Conservation (phyloP, 2,888 invertebrate genomes). For the Rotaria sp. region DNA sequence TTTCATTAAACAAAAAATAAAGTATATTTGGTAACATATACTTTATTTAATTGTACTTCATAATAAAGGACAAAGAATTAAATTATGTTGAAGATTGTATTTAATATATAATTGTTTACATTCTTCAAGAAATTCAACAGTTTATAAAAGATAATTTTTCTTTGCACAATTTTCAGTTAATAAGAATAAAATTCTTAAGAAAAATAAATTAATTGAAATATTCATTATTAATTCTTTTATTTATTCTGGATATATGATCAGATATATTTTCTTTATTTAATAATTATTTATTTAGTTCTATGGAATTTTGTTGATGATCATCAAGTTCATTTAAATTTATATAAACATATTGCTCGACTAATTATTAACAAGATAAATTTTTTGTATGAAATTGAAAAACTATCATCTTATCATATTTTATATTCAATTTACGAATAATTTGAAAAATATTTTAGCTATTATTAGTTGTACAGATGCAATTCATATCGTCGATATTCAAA, state of each 20-base stretch:
- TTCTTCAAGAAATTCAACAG: not conserved
- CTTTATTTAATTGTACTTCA: not conserved
- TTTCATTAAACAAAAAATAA: not conserved
- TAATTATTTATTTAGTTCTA: not conserved
- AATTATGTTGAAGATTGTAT: not conserved
- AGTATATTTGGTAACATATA: no score
- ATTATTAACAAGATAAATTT: not conserved
- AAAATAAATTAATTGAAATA: not conserved
- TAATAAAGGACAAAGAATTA: not conserved
- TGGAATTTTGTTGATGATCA: not conserved
- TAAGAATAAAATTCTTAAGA: not conserved
- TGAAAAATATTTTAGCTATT: not conserved
- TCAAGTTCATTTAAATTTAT: slow-evolving; percentile 20
- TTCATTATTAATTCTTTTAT: not conserved
- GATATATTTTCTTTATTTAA: not conserved
- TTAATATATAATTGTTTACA: not conserved
- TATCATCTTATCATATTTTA: not conserved
- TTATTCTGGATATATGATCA: not conserved
- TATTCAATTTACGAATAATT: not conserved
- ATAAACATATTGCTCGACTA: not conserved
- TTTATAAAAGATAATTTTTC: not conserved
- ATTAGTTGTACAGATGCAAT: not conserved
- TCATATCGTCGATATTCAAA: not conserved
- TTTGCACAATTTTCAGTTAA: slow-evolving; percentile 20
- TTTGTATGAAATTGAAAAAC: no score